These are phyloP conservation scores for Theretra japonica DNA, from an alignment of 2,888 invertebrate genomes.

Conservation along the genomic window DNA sequence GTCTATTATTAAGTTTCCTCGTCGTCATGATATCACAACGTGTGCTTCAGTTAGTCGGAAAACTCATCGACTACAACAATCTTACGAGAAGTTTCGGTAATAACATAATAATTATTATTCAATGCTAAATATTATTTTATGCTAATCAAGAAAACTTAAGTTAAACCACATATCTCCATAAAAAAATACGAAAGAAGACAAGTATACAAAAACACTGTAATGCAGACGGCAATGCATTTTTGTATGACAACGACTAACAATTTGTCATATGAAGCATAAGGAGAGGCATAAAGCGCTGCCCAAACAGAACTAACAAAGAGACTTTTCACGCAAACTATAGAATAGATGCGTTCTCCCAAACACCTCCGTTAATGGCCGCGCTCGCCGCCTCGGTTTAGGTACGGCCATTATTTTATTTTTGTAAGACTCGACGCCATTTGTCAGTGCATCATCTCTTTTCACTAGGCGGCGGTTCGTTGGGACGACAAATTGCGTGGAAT, in stretches of 20 bases:
- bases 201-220: slow-evolving; percentile 34
- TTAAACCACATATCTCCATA: neutral
- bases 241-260: slow-evolving; percentile 68
- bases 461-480: slow-evolving; percentile 70
- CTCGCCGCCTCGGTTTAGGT: slow-evolving; percentile 78
- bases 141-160: neutral
- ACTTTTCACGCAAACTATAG: slow-evolving; percentile 80
- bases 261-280: slow-evolving; percentile 81
- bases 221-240: slow-evolving; percentile 68
- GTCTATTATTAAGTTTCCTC: too few species aligned
- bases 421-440: slow-evolving; percentile 82
- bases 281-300: slow-evolving; percentile 79
- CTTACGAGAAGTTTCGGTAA: neutral
- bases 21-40: too few species aligned
- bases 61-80: too few species aligned
- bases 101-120: neutral
- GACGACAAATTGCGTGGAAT: slow-evolving; percentile 81
- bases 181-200: neutral
- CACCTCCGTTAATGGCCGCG: slow-evolving; percentile 81
- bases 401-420: slow-evolving; percentile 83
- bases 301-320: slow-evolving; percentile 81
- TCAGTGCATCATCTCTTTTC: slow-evolving; percentile 83
- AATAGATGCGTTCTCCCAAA: slow-evolving; percentile 83
- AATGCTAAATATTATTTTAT: neutral
- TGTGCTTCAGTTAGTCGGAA: too few species aligned